These are phyloP conservation scores for Oophaga sylvatica DNA, from an alignment of 2,797 vertebrate genomes.

Conservation along the genomic window DNA sequence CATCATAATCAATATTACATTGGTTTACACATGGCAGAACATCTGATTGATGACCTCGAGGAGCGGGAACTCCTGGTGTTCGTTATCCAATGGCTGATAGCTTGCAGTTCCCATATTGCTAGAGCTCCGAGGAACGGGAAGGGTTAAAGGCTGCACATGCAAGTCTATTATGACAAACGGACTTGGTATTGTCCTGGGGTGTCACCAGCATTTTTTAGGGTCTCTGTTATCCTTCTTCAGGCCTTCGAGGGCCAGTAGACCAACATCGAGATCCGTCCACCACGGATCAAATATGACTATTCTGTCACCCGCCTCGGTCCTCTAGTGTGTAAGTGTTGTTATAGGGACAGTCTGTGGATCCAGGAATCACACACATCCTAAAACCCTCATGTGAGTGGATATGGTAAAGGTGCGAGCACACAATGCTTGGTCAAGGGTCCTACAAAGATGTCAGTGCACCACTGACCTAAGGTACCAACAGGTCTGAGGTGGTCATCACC, in stretches of 20 bases:
- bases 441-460: neutral
- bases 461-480: no score
- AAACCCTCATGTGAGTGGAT: neutral
- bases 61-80: neutral
- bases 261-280: neutral
- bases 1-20: constrained; percentile 20
- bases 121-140: neutral
- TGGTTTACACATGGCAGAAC: neutral
- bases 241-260: neutral
- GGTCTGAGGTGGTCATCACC: no score
- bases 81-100: neutral
- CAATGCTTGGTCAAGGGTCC: neutral
- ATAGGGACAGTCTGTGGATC: neutral
- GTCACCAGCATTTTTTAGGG: neutral
- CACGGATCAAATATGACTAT: no score
- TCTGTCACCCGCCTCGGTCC: neutral
- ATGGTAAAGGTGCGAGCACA: neutral
- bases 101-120: neutral
- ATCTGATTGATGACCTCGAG: neutral
- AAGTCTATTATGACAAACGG: neutral
- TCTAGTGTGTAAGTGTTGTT: neutral
- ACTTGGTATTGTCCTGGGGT: neutral
- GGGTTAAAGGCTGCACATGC: neutral
- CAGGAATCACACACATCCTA: neutral
- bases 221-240: neutral